Evolutionary conservation across 2,888 invertebrate genomes (phyloP).

Genomic region (Sthenelais limicola): DNA sequence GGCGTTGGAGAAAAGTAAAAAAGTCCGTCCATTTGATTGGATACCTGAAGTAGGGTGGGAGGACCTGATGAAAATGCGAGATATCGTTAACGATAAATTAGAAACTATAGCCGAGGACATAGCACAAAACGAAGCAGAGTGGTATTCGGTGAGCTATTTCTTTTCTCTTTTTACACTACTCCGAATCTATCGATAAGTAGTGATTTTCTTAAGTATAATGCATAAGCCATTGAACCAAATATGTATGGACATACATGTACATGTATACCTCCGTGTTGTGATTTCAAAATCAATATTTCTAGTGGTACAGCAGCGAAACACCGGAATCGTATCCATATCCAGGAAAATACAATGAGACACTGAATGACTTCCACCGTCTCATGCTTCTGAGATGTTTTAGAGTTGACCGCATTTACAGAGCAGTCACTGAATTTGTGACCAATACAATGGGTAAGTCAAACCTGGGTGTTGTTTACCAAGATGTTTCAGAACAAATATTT

Average conservation of each 20-base stretch:
- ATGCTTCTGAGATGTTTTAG: conserved; percentile 92
- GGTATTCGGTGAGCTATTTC: conserved; percentile 77
- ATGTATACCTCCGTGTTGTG: too few species aligned
- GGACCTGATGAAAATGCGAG: conserved; percentile 82
- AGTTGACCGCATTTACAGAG: conserved; percentile 88
- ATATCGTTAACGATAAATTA: conserved; percentile 81
- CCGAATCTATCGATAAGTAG: too few species aligned
- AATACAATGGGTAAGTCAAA: conserved; percentile 40
- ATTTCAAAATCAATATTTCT: too few species aligned
- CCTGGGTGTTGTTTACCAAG: too few species aligned
- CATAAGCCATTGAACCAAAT: too few species aligned
- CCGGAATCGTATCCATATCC: conserved; percentile 85
- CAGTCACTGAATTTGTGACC: conserved; percentile 85
- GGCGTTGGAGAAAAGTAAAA: conserved; percentile 81
- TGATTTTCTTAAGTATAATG: too few species aligned
- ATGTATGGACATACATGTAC: too few species aligned
- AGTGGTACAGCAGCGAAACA: conserved; percentile 90
- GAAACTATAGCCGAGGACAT: conserved; percentile 79
- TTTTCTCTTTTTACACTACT: too few species aligned
- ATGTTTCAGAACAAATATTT: too few species aligned
- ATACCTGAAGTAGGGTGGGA: conserved; percentile 85
- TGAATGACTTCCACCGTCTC: conserved; percentile 80
- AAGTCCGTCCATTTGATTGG: conserved; percentile 82
- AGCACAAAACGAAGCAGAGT: conserved; percentile 72
- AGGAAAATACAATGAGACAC: conserved; percentile 78